Conservation (phyloP, 30 jellyfish, hydroid and myxozoan genomes). For the Aurelia coerulea region DNA sequence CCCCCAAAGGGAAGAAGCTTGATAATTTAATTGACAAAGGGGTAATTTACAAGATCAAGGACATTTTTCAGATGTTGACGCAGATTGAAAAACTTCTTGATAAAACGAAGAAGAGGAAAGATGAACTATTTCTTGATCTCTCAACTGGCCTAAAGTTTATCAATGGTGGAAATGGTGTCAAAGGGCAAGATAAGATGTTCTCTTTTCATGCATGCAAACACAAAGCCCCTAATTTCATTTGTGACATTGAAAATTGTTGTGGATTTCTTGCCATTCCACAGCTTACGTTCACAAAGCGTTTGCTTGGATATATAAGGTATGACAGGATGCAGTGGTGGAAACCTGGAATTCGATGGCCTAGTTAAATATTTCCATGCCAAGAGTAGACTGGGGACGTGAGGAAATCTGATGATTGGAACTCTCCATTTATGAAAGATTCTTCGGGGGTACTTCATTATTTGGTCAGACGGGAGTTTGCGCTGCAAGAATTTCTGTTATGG, state of each 20-base stretch:
- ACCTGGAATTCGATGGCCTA: constrained; percentile 70
- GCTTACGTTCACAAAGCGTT: constrained; percentile 65
- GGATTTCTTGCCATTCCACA: constrained; percentile 49
- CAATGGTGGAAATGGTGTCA: constrained; percentile 28
- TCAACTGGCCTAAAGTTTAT: constrained; percentile 30
- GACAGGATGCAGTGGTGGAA: constrained; percentile 65
- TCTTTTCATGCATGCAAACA: constrained; percentile 32
- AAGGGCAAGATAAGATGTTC: constrained; percentile 1
- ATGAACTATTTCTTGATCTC: constrained; percentile 6
- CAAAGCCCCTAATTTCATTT: constrained; percentile 63
- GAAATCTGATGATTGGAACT: background rate
- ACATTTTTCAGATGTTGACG: constrained; percentile 28
- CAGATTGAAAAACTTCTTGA: constrained; percentile 25
- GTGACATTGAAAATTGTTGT: constrained; percentile 64
- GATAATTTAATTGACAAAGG: constrained; percentile 27
- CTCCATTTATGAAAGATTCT: background rate
- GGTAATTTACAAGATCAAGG: constrained; percentile 32
- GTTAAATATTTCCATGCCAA: no score
- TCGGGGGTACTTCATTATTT: no score
- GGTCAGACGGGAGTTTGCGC: no score
- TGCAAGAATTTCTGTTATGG: no score
- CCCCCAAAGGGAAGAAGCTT: constrained; percentile 22
- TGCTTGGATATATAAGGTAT: constrained; percentile 69
- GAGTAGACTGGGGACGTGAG: background rate
- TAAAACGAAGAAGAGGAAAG: constrained; percentile 21